Evolutionary conservation across 2,888 invertebrate species (phyloP), one percentile per base, ranked within the genome.

Genomic region (Dioctria linearis): DNA sequence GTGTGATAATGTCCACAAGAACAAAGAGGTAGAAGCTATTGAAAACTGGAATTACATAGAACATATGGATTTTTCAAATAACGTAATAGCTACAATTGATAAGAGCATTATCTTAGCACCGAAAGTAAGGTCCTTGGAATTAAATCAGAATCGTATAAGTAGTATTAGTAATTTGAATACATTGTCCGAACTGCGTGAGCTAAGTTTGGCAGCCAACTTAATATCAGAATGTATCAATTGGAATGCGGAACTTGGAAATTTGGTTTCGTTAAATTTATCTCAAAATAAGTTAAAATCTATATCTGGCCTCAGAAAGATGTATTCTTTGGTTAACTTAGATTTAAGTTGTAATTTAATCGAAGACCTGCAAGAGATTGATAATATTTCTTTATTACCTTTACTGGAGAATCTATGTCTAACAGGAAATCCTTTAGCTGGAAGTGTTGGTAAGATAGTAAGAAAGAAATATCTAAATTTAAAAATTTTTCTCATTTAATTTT

Each of bases 231-330:
- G 96, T 83, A 92, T 93, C 46, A 92, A 94, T 86, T 92, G 98
- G 89, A 95, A 97, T 87, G 92, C 93, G 4, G 95, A 95, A 88
- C 91, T 98, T 81, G 97, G 97, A 5, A 97, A 98, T 88, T 92
- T 98, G 66, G 93, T 94, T n/a, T 93, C 92, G 80, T 91, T 99
- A 73, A 94, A 96, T 86, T 88, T 99, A 71, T 94, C 96, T 0
- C 95, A 96, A 84, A 98, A 98, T 88, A 92, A 92, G 86, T 92
- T 98, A 3, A 91, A 91, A 37, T 91, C 92, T 0, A 88, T 96
- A 0, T 90, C 90, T 82, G 95, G 95, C 0, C 93, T 97, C 84
- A 92, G 93, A 0, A 95, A 96, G 86, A 87, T 98, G 43, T 96
- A 96, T 87, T 97, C 97, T 0, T 89, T 99, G 81, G 95, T 95